These are phyloP conservation scores for Callionymus lyra DNA, from an alignment of 2,113 vertebrate genomes.

Conservation along the genomic window DNA sequence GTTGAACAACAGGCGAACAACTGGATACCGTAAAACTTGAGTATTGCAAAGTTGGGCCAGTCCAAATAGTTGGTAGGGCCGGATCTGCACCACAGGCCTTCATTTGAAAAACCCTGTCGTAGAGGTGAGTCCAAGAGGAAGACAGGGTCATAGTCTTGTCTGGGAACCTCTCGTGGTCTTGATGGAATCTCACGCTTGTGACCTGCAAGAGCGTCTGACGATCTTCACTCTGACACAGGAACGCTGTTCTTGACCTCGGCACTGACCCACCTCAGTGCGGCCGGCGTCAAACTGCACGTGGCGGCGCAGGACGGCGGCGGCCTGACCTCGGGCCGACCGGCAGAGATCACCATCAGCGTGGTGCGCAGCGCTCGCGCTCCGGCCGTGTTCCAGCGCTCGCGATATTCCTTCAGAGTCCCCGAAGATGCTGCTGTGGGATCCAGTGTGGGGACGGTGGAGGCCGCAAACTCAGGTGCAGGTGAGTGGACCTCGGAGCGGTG, in stretches of 20 bases:
- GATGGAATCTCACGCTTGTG: too few species aligned
- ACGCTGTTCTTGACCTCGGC: conserved; percentile 73
- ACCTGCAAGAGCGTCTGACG: background rate
- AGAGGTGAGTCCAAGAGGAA: too few species aligned
- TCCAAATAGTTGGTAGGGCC: too few species aligned
- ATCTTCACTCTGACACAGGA: conserved; percentile 54
- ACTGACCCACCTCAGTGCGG: conserved; percentile 64
- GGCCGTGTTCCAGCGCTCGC: conserved; percentile 74
- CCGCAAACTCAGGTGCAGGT: conserved; percentile 68
- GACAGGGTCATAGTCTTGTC: too few species aligned
- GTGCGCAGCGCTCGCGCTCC: conserved; percentile 65
- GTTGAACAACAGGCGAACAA: too few species aligned
- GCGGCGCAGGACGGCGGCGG: conserved; percentile 76
- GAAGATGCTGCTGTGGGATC: conserved; percentile 73
- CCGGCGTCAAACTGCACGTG: conserved; percentile 63
- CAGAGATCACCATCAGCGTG: conserved; percentile 74
- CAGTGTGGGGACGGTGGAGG: conserved; percentile 72
- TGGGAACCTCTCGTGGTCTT: too few species aligned
- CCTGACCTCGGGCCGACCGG: conserved; percentile 59
- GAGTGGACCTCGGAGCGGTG: conserved; percentile 32
- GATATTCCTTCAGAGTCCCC: conserved; percentile 72
- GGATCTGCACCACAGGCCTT: too few species aligned
- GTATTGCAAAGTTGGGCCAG: too few species aligned
- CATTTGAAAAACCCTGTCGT: too few species aligned
- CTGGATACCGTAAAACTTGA: too few species aligned